phyloP scores from a whole-genome alignment of 2,113 vertebrate species.

The Ahaetulla prasina region DNA sequence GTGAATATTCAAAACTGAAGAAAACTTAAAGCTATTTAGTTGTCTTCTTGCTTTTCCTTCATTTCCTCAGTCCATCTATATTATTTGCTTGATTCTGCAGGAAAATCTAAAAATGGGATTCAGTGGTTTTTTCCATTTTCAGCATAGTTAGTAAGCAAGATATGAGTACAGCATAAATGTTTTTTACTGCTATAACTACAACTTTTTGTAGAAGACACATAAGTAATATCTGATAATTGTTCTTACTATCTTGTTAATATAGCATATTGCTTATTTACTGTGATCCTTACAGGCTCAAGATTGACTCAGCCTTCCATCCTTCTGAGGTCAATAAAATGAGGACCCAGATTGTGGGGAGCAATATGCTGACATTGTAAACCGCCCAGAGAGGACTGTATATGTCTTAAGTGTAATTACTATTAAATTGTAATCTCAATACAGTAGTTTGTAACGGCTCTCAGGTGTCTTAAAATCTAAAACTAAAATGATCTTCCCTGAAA shows the following conservation, averaged over 20 bases:
- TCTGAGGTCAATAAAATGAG: background rate
- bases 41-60: background rate
- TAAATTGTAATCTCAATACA: background rate
- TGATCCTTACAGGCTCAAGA: background rate
- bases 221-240: background rate
- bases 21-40: constrained; percentile 31
- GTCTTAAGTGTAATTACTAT: background rate
- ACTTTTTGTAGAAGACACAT: fast-evolving
- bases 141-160: background rate
- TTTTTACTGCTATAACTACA: background rate
- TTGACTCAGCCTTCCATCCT: background rate
- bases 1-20: background rate
- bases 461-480: background rate
- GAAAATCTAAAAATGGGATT: background rate
- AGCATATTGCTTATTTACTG: background rate
- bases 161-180: background rate
- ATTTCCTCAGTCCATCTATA: background rate
- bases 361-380: background rate
- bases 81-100: background rate
- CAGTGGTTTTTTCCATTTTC: background rate
- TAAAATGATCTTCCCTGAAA: background rate
- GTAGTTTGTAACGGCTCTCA: background rate
- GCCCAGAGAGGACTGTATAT: background rate
- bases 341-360: background rate
- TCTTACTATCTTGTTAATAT: background rate